Evolutionary conservation across 2,113 vertebrate genomes (phyloP), one percentile per base, ranked within the genome.

Genomic region (Alligator mississippiensis): DNA sequence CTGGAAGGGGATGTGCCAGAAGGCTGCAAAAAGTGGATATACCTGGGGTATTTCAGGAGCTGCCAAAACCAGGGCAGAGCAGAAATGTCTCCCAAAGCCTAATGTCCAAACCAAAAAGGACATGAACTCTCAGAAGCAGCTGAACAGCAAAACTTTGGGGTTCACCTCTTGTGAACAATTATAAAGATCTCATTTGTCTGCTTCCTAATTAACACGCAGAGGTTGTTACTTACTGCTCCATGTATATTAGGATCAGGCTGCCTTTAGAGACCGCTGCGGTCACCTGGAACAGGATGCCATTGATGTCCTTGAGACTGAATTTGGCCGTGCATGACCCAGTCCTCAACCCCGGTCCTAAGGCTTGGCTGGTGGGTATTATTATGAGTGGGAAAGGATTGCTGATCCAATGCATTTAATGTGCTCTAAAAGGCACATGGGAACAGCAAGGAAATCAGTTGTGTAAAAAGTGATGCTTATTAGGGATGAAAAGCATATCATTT

Each of bases 221-320:
- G 62, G 38, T 13, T 2, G 0, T 25, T 28, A 75, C 8, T 11
- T 0, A 0, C 7, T 54, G 55, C 21, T 2, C 9, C 24, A 79
- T 15, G 34, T 12, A 60, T 75, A 27, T 18, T 4, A 2, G 61
- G 17, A 17, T 1, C 61, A 58, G 21, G 34, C 57, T 30, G 10
- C 47, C 75, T 62, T 54, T 24, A 4, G 57, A 74, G 34, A 74
- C 34, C 22, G 9, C 11, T 47, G 25, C 22, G 22, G 12, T 74
- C 47, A 47, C 22, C 70, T 74, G 38, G 70, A 38, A 24, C 70
- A 47, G 6, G 11, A 9, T 24, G 68, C 28, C 30, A 38, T 21
- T 24, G 38, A 13, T 38, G 30, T 72, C 30, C 19, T 18, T 38
- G 68, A 72, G 38, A 30, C 3, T 64, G 19, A 16, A 61, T 16